phyloP scores from a whole-genome alignment of 2,797 vertebrate species.

The Pseudomugil gertrudae region DNA sequence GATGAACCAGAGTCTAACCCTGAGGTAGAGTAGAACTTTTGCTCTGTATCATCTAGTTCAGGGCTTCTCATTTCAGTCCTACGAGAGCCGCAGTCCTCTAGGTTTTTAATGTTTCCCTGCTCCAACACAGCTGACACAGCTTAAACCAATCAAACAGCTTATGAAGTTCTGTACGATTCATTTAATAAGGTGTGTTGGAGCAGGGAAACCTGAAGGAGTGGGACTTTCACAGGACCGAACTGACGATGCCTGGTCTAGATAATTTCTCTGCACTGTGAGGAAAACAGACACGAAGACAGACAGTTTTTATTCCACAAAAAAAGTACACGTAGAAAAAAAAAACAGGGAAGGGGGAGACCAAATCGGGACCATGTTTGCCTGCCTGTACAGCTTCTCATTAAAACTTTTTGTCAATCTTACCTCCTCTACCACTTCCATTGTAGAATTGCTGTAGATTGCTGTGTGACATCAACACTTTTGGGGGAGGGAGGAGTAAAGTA shows the following conservation, averaged over 20 bases:
- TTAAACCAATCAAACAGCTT: too few relatives aligned
- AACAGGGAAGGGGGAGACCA: too few relatives aligned
- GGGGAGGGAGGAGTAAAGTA: constrained; percentile 73
- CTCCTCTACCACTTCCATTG: constrained; percentile 90
- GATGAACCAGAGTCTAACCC: constrained; percentile 59
- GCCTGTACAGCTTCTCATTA: constrained; percentile 53
- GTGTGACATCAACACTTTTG: constrained; percentile 86
- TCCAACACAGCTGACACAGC: too few relatives aligned
- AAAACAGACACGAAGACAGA: constrained; percentile 70
- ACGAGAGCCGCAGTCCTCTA: too few relatives aligned
- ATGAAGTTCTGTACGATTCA: too few relatives aligned
- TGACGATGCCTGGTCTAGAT: constrained; percentile 1
- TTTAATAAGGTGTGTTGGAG: too few relatives aligned
- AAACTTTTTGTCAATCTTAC: constrained; percentile 78
- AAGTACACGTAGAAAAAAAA: neutral
- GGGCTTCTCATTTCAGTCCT: too few relatives aligned
- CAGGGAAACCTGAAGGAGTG: too few relatives aligned
- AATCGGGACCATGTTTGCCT: constrained; percentile 43
- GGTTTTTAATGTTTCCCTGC: too few relatives aligned
- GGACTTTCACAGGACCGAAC: too few relatives aligned
- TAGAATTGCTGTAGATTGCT: constrained; percentile 87
- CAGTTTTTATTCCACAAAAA: constrained; percentile 36
- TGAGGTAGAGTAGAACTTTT: constrained; percentile 22
- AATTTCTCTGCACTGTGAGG: constrained; percentile 40
- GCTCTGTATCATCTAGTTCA: neutral